These are phyloP conservation scores for Bovichtus variegatus DNA, from an alignment of 2,797 vertebrate species.

Conservation along the genomic window DNA sequence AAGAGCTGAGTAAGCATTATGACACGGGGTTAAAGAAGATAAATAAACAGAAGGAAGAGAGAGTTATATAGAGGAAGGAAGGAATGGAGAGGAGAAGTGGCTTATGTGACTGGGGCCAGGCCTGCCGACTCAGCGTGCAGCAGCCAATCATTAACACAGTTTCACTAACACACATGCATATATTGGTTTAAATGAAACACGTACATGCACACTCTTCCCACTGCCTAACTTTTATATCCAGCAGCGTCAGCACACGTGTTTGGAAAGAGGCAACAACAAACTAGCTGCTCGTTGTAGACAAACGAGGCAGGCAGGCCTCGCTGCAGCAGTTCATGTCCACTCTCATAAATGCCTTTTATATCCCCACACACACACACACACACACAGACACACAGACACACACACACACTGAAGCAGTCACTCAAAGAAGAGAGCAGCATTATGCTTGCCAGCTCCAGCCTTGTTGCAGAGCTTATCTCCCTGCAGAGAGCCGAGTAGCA, in stretches of 20 bases:
- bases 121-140: slow-evolving; percentile 62
- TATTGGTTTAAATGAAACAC: not conserved
- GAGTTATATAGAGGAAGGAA: slow-evolving; percentile 51
- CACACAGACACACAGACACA: slow-evolving; percentile 11
- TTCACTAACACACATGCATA: not conserved
- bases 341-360: slow-evolving; percentile 42
- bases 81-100: slow-evolving; percentile 41
- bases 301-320: slow-evolving; percentile 13
- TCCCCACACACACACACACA: not conserved
- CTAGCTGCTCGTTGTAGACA: not conserved
- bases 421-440: slow-evolving; percentile 27
- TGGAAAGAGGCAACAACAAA: not conserved
- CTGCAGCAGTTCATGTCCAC: slow-evolving; percentile 46
- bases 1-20: too few species aligned
- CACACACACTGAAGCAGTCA: slow-evolving; percentile 6
- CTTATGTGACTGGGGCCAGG: not conserved
- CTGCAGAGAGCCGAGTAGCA: slow-evolving; percentile 31
- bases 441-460: slow-evolving; percentile 38
- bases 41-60: slow-evolving; percentile 26
- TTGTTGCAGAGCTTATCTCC: slow-evolving; percentile 52
- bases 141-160: slow-evolving; percentile 37
- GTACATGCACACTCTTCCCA: not conserved
- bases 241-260: not conserved
- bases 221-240: not conserved
- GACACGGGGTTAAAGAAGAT: not conserved